Percentiles rank a stretch among this genome's conserved stretches.
These are phyloP conservation scores for Varanus salvator DNA, from an alignment of 2,113 vertebrate genomes.

Conservation along the genomic window DNA sequence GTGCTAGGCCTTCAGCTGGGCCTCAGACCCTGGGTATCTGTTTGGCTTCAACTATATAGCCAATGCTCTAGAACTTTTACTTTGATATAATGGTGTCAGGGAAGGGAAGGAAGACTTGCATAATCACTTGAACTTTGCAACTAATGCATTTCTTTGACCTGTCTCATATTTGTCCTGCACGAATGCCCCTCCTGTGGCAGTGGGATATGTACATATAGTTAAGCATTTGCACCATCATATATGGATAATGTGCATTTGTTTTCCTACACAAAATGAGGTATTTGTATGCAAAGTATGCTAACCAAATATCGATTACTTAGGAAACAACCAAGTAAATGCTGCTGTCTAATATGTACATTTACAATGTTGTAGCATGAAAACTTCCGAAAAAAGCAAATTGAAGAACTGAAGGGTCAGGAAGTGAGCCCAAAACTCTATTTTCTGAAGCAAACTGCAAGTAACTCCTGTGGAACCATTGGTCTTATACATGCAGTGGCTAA, in stretches of 20 bases:
- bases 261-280: neutral
- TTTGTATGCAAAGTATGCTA: too few relatives aligned
- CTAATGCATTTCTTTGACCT: neutral
- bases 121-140: neutral
- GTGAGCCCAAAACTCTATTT: slow-evolving; percentile 87
- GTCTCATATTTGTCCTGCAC: neutral
- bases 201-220: neutral
- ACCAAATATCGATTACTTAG: neutral
- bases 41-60: neutral
- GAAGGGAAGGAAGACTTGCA: neutral
- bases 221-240: neutral
- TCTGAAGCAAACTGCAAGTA: slow-evolving; percentile 90
- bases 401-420: slow-evolving; percentile 82
- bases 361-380: slow-evolving; percentile 85
- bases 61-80: neutral
- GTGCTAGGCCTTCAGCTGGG: neutral
- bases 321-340: neutral
- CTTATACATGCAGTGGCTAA: slow-evolving; percentile 93
- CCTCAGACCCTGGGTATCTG: too few relatives aligned
- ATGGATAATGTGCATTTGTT: neutral
- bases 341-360: neutral
- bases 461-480: slow-evolving; percentile 94
- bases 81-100: neutral
- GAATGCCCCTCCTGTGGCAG: neutral
- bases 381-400: slow-evolving; percentile 89